A percentile compares a stretch with the other conserved stretches of the same genome.
These are phyloP conservation scores for Macrophya annulata DNA, from an alignment of 2,888 invertebrate species.

Conservation along the genomic window DNA sequence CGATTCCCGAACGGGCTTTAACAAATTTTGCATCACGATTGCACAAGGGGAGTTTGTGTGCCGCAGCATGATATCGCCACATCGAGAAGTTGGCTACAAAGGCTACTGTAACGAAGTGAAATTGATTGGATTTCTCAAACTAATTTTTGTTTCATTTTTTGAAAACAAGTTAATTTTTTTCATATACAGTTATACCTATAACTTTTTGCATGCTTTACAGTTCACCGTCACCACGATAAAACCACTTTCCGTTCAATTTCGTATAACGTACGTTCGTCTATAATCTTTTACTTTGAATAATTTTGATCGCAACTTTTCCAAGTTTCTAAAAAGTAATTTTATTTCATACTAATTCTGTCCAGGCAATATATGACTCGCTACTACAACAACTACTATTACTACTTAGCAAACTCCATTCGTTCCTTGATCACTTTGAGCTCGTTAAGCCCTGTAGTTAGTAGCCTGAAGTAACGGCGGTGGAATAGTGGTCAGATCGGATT, in stretches of 20 bases:
- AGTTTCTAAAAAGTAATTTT: neutral
- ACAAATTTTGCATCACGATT: neutral
- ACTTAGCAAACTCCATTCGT: conserved; percentile 23
- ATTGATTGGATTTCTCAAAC: neutral
- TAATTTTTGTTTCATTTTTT: neutral
- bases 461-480: conserved; percentile 18
- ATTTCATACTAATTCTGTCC: neutral
- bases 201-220: neutral
- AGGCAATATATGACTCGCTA: neutral
- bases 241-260: neutral
- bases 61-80: too few relatives aligned
- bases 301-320: neutral
- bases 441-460: conserved; percentile 41
- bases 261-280: neutral
- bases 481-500: conserved; percentile 35
- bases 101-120: neutral
- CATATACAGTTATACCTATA: neutral
- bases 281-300: neutral
- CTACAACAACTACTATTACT: neutral
- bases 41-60: neutral
- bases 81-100: neutral
- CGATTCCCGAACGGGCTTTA: neutral
- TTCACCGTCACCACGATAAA: neutral
- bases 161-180: neutral
- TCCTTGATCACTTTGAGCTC: conserved; percentile 34